Base-by-base conservation (phyloP, 2,113 vertebrate species). In the Sylvietta virens region DNA sequence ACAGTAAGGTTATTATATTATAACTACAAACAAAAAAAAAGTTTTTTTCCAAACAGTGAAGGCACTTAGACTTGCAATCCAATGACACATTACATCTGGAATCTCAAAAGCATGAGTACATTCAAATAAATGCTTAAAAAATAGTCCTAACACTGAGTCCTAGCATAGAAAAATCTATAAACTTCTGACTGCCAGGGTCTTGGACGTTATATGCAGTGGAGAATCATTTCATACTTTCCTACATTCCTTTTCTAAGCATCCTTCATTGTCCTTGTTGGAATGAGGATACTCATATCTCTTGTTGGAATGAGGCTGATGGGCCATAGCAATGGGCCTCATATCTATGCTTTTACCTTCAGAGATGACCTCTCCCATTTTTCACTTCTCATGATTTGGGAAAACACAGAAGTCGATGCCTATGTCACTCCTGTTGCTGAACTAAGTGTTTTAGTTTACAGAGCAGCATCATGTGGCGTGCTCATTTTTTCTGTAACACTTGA, bases 61-160 rank as follows among this genome's bases (percentile, higher is more conserved):
- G 58, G 8, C 12, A 58, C 56, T 78, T 40, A 44, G 12, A n/a
- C 65, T 84, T 81, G 37, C 35, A 81, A 85, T 81, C 19, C 23
- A 72, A 7, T 69, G 27, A 54, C 7, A 47, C 3, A 42, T 33
- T 27, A 6, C 10, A 78, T 21, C n/a, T 57, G 24, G 22, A 80
- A 61, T 11, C 8, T 61, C 53, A 77, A 81, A 84, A 67, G 42
- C 67, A 81, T 26, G 15, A 77, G 16, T 5, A 22, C 27, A 77
- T 77, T 44, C 37, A 94, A 91, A 72, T 10, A 81, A 78, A 84
- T 45, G 23, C 10, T 40, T 82, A 76, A 80, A 78, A 92, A 81
- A 26, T 19, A 81, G 10, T 28, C 37, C 33, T 50, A 57, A 45
- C 37, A 53, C 22, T 33, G 31, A 77, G 57, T 42, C 56, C 24